These are phyloP conservation scores for Gallinago jamesoni DNA, from an alignment of 2,113 vertebrate species.

Conservation along the genomic window DNA sequence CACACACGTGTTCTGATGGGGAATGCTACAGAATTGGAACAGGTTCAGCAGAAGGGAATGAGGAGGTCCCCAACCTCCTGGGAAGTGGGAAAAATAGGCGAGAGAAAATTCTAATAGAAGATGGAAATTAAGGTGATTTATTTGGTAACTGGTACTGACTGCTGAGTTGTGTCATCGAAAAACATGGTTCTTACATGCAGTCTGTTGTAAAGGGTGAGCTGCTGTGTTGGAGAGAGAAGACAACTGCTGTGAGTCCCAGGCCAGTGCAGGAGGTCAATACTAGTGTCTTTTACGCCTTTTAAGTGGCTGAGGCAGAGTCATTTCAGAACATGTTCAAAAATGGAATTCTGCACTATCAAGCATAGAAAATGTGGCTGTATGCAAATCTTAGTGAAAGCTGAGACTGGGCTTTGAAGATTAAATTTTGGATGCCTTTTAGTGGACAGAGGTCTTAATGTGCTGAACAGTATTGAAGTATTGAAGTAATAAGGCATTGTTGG, in stretches of 20 bases:
- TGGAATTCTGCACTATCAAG: not conserved
- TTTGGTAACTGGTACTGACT: not conserved
- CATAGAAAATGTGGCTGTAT: not conserved
- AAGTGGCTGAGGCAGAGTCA: not conserved
- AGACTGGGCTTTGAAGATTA: not conserved
- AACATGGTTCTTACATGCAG: not conserved
- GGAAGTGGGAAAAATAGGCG: not conserved
- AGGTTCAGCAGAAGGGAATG: not conserved
- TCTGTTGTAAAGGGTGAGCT: not conserved
- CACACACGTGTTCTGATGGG: not conserved
- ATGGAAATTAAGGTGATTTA: not conserved
- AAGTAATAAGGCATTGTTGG: not conserved
- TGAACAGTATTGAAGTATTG: not conserved
- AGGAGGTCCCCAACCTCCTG: not conserved
- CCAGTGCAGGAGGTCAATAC: not conserved
- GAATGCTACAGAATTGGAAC: not conserved
- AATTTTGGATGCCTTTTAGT: not conserved
- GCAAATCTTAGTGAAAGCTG: not conserved
- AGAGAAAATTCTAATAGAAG: not conserved
- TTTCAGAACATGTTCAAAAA: not conserved
- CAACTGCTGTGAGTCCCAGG: not conserved
- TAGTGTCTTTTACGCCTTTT: not conserved
- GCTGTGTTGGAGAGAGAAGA: not conserved
- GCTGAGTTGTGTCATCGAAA: not conserved
- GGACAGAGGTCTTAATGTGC: not conserved